phyloP scores from a whole-genome alignment of 2,888 invertebrate genomes.

The Deroplatys truncata region DNA sequence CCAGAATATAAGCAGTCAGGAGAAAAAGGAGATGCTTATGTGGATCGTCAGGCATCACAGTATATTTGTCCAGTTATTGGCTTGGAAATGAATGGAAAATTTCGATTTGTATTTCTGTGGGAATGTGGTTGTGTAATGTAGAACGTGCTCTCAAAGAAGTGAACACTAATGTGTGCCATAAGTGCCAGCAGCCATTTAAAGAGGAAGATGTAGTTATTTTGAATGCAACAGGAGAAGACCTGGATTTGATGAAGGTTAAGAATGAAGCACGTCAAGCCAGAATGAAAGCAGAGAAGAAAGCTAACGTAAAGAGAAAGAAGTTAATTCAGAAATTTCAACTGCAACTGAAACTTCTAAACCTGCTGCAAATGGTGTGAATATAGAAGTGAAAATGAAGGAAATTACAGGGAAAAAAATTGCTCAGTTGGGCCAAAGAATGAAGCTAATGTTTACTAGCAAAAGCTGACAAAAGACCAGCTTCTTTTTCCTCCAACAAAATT shows the following conservation, averaged over 20 bases:
- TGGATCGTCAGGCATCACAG: conserved; percentile 70
- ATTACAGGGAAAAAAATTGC: neutral
- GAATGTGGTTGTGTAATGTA: conserved; percentile 93
- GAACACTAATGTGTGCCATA: conserved; percentile 62
- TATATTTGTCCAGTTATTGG: conserved; percentile 94
- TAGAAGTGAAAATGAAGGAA: neutral
- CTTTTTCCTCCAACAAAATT: neutral
- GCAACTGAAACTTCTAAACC: conserved; percentile 1
- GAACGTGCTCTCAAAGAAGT: conserved; percentile 91
- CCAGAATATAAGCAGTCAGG: conserved; percentile 66
- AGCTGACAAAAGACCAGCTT: conserved; percentile 30
- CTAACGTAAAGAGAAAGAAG: conserved; percentile 12
- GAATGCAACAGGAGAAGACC: conserved; percentile 79
- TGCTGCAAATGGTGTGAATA: neutral
- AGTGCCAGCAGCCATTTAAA: conserved; percentile 75
- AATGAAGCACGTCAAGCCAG: conserved; percentile 65
- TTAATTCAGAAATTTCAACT: conserved; percentile 24
- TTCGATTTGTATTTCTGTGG: conserved; percentile 82
- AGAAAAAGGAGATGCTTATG: conserved; percentile 73
- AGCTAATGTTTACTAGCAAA: neutral
- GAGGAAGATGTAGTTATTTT: conserved; percentile 80
- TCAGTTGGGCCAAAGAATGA: neutral
- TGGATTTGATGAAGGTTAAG: conserved; percentile 57
- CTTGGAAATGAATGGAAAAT: conserved; percentile 92
- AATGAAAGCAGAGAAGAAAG: conserved; percentile 65